Evolutionary conservation across 2,888 invertebrate genomes (phyloP).

Genomic region (Microplitis deprimator): DNA sequence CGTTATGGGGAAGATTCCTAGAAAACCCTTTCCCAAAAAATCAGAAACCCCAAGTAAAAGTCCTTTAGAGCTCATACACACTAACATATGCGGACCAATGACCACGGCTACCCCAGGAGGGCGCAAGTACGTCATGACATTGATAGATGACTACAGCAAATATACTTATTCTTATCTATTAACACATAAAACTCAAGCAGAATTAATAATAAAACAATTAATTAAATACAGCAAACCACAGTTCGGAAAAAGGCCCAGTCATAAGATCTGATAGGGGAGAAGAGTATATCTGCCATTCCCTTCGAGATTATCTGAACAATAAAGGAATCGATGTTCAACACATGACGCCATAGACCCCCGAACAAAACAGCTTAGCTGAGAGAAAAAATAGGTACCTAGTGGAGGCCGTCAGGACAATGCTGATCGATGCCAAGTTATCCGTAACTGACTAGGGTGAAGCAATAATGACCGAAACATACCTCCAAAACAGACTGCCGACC

Average conservation of each 20-base stretch:
- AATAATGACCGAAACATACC: slow-evolving; percentile 52
- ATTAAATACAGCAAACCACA: slow-evolving; percentile 42
- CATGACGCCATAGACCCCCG: slow-evolving; percentile 52
- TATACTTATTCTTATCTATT: slow-evolving; percentile 17
- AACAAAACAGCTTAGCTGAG: slow-evolving; percentile 56
- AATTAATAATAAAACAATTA: slow-evolving; percentile 51
- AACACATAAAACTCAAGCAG: slow-evolving; percentile 33
- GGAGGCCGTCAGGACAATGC: slow-evolving; percentile 55
- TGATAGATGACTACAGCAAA: slow-evolving; percentile 30
- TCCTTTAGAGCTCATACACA: slow-evolving; percentile 38
- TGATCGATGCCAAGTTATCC: slow-evolving; percentile 52
- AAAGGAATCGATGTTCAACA: slow-evolving; percentile 54
- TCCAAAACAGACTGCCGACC: slow-evolving; percentile 51
- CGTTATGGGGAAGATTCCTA: slow-evolving; percentile 32
- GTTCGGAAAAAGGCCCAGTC: slow-evolving; percentile 47
- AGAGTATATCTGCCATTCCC: slow-evolving; percentile 55
- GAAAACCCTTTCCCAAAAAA: slow-evolving; percentile 36
- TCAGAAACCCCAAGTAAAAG: slow-evolving; percentile 16
- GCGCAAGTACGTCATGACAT: slow-evolving; percentile 18
- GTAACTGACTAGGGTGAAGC: slow-evolving; percentile 59
- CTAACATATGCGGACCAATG: slow-evolving; percentile 36
- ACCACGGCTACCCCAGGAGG: slow-evolving; percentile 11
- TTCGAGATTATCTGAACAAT: slow-evolving; percentile 50
- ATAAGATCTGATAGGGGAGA: slow-evolving; percentile 52
- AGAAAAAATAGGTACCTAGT: slow-evolving; percentile 53